Conservation (phyloP, 1,140 invertebrate genomes). For the Caenorhabditis latens region DNA sequence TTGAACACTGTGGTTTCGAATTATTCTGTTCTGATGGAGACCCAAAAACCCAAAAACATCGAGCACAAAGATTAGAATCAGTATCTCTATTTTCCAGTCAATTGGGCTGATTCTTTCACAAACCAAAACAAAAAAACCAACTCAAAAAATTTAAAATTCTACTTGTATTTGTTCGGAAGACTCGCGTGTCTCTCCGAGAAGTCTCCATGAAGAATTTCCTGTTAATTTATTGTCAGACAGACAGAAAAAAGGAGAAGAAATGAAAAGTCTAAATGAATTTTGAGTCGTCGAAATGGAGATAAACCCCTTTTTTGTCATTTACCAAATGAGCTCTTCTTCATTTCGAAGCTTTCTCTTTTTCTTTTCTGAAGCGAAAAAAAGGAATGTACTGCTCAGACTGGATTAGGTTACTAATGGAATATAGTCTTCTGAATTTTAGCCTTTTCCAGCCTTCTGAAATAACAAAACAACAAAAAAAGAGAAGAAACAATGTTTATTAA, state of each 20-base stretch:
- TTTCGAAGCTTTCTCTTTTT: no score
- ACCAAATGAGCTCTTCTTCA: slow-evolving; percentile 9
- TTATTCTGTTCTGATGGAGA: no score
- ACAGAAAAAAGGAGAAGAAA: background rate
- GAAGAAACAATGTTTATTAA: background rate
- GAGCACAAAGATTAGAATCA: no score
- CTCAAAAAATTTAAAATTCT: no score
- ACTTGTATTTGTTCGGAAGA: background rate
- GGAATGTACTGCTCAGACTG: slow-evolving; percentile 3
- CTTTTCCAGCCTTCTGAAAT: background rate
- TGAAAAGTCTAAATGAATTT: slow-evolving; percentile 2
- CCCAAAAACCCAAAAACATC: no score
- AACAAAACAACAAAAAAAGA: background rate
- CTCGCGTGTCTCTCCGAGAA: background rate
- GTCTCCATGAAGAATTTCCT: background rate
- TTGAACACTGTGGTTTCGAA: no score
- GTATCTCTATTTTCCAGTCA: no score
- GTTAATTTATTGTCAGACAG: background rate
- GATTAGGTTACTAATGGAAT: slow-evolving; percentile 38
- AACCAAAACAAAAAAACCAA: no score
- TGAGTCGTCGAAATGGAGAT: background rate
- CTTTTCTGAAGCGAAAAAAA: background rate
- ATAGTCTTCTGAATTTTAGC: background rate
- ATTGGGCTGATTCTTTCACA: no score
- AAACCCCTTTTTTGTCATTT: slow-evolving; percentile 29